Conservation (phyloP, 2,113 vertebrate genomes). For the Proteles cristata region DNA sequence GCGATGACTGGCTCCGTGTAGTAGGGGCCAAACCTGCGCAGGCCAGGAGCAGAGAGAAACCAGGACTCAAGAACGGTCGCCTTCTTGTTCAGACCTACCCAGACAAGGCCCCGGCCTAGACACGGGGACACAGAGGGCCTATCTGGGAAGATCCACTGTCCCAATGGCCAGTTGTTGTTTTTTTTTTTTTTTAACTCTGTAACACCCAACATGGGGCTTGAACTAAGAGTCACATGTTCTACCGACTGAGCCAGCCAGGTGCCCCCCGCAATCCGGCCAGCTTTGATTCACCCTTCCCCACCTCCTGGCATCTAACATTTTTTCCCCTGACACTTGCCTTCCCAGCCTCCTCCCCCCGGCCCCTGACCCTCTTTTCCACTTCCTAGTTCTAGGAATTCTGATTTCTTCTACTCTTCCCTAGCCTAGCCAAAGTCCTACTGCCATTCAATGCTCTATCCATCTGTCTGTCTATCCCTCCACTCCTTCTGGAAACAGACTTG, state of each 20-base stretch:
- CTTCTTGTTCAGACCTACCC: background rate
- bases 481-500: background rate
- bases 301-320: background rate
- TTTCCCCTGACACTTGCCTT: background rate
- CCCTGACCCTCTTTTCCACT: background rate
- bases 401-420: background rate
- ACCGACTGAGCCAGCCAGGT: background rate
- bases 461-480: background rate
- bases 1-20: constrained; percentile 98
- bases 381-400: background rate
- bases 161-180: background rate
- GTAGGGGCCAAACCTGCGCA: constrained; percentile 95
- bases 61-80: background rate
- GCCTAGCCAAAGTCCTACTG: background rate
- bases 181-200: no score
- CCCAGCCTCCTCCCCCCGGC: no score
- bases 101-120: background rate
- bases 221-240: background rate
- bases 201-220: no score
- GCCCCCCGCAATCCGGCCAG: background rate
- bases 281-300: background rate
- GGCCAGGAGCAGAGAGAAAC: constrained; percentile 8
- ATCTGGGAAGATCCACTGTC: background rate
- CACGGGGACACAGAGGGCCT: background rate
- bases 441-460: background rate